These are phyloP conservation scores for Chymomyza procnemis DNA, from an alignment of 2,888 invertebrate species.

Conservation along the genomic window DNA sequence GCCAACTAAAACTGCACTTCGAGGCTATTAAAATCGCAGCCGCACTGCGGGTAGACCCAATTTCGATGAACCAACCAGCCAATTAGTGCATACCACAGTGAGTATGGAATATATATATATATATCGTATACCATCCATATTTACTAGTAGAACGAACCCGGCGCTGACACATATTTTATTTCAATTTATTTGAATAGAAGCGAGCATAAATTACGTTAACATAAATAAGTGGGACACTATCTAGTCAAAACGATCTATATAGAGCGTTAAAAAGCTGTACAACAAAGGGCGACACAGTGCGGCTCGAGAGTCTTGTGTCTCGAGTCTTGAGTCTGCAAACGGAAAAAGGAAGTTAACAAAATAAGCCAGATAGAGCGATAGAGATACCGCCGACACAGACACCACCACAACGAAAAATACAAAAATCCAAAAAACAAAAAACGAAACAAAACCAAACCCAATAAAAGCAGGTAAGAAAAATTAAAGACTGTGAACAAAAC, in stretches of 20 bases:
- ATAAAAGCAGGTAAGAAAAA: slow-evolving; percentile 60
- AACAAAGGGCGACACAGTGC: slow-evolving; percentile 37
- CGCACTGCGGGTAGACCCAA: no score
- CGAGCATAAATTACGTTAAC: slow-evolving; percentile 61
- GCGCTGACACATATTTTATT: slow-evolving; percentile 51
- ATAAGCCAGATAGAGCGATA: slow-evolving; percentile 70
- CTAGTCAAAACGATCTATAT: slow-evolving; percentile 64
- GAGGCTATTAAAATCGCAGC: no score
- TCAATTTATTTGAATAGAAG: slow-evolving; percentile 65
- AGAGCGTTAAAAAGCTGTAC: slow-evolving; percentile 56
- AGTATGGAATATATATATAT: no score
- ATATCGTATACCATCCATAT: no score
- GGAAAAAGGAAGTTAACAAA: slow-evolving; percentile 70
- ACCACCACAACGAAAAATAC: slow-evolving; percentile 29
- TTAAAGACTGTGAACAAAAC: slow-evolving; percentile 53
- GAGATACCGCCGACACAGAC: slow-evolving; percentile 52
- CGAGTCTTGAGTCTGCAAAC: slow-evolving; percentile 26
- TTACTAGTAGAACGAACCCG: slow-evolving; percentile 22
- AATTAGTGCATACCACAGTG: background rate
- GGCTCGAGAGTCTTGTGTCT: no score
- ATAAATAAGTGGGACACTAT: slow-evolving; percentile 59
- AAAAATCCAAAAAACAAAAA: slow-evolving; percentile 28
- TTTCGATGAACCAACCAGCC: background rate
- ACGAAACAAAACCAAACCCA: background rate
- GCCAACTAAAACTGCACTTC: no score